Evolutionary conservation across 2,888 invertebrate species (phyloP).

Genomic region (Drosophila maculinotata): DNA sequence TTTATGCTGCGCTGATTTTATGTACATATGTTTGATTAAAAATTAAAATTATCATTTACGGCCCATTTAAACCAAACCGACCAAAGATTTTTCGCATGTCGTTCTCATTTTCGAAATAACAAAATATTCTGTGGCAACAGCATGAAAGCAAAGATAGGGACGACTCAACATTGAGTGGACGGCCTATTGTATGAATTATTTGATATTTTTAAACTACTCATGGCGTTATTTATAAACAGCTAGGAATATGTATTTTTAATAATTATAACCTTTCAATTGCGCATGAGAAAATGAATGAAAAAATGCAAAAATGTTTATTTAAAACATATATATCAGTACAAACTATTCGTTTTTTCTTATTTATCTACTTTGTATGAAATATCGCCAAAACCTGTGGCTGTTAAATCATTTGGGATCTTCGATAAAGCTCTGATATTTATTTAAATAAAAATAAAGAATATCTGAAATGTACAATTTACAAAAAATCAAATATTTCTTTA

Average conservation of each 20-base stretch:
- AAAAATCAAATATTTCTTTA: neutral
- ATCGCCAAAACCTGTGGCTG: no score
- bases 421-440: no score
- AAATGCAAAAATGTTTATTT: no score
- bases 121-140: constrained; percentile 51
- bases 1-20: constrained; percentile 63
- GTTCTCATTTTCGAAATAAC: constrained; percentile 82
- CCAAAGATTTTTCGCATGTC: constrained; percentile 83
- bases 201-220: constrained; percentile 13
- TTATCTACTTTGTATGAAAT: no score
- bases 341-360: no score
- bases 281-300: constrained; percentile 18
- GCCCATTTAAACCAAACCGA: constrained; percentile 83
- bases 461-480: no score
- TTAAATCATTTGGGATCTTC: no score
- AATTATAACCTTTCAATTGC: constrained; percentile 4
- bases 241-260: constrained; percentile 6
- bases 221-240: constrained; percentile 23
- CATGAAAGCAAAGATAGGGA: constrained; percentile 33
- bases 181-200: constrained; percentile 50
- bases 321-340: no score
- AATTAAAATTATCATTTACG: constrained; percentile 84
- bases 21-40: constrained; percentile 82
- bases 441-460: no score
- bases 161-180: constrained; percentile 14